A percentile compares a stretch with the other conserved stretches of the same genome.
phyloP scores from a whole-genome alignment of 2,888 invertebrate genomes.

The Parthenolecanium corni region DNA sequence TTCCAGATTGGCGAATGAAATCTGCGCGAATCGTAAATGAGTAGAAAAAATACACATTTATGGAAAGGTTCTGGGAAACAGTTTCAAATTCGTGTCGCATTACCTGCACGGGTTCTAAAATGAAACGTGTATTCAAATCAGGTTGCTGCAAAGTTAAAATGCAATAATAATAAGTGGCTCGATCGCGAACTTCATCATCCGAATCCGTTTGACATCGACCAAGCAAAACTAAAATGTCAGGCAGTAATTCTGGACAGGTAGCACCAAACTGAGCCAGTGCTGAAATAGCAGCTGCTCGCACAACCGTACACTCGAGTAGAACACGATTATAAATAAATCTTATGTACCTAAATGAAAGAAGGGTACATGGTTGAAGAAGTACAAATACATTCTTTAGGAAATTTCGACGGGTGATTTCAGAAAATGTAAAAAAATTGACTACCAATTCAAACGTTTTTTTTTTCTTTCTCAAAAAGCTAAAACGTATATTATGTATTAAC shows the following conservation, averaged over 20 bases:
- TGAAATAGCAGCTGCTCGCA: conserved; percentile 92
- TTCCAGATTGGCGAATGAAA: conserved; percentile 80
- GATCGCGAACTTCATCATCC: conserved; percentile 96
- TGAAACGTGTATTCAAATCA: conserved; percentile 62
- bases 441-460: too few species aligned
- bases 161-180: conserved; percentile 89
- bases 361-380: background rate
- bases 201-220: conserved; percentile 87
- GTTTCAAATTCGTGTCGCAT: conserved; percentile 23
- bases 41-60: background rate
- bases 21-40: conserved; percentile 38
- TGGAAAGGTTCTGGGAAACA: too few species aligned
- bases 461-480: background rate
- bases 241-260: conserved; percentile 73
- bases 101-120: conserved; percentile 56
- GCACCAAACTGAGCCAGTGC: conserved; percentile 98
- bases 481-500: conserved; percentile 35
- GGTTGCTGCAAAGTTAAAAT: conserved; percentile 62
- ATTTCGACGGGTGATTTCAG: too few species aligned
- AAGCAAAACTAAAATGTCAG: conserved; percentile 69
- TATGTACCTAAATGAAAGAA: conserved; percentile 48
- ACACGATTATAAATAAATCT: conserved; percentile 81
- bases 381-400: background rate
- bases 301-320: conserved; percentile 89
- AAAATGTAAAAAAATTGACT: too few species aligned